These are phyloP conservation scores for Alectoris magna DNA, from an alignment of 2,797 vertebrate species.

Conservation along the genomic window DNA sequence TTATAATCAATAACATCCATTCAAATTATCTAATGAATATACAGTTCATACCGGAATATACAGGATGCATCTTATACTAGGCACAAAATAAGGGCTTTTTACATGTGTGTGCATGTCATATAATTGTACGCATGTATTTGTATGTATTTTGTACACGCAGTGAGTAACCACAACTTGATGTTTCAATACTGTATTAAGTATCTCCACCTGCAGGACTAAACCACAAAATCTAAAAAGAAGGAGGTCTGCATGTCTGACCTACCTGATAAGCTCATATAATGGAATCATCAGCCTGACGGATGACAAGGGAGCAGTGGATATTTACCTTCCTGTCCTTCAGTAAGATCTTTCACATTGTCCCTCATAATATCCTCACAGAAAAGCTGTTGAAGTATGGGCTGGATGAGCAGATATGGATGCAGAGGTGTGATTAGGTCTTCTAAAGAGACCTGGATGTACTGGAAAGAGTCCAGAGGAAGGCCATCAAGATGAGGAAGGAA, in stretches of 20 bases:
- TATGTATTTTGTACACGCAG: too few species aligned
- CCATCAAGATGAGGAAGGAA: background rate
- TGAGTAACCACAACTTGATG: too few species aligned
- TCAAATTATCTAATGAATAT: too few species aligned
- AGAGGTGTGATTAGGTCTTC: background rate
- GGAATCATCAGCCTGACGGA: background rate
- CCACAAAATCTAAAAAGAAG: background rate
- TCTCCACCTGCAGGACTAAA: too few species aligned
- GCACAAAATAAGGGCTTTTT: too few species aligned
- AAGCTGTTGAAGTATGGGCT: background rate
- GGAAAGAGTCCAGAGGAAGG: background rate
- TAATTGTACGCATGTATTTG: too few species aligned
- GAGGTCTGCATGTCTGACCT: background rate
- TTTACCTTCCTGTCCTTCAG: background rate
- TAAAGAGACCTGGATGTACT: background rate
- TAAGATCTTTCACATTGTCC: background rate
- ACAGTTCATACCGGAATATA: too few species aligned
- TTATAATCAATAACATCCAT: too few species aligned
- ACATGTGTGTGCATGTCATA: too few species aligned
- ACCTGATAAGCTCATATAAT: background rate
- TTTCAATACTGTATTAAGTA: too few species aligned
- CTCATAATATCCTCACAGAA: background rate
- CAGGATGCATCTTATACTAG: too few species aligned
- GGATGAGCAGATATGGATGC: background rate
- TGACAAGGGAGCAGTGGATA: background rate